Percentiles rank a stretch among this genome's conserved stretches.
Conservation (phyloP, 2,113 vertebrate genomes). For the Chrysochloris asiatica region DNA sequence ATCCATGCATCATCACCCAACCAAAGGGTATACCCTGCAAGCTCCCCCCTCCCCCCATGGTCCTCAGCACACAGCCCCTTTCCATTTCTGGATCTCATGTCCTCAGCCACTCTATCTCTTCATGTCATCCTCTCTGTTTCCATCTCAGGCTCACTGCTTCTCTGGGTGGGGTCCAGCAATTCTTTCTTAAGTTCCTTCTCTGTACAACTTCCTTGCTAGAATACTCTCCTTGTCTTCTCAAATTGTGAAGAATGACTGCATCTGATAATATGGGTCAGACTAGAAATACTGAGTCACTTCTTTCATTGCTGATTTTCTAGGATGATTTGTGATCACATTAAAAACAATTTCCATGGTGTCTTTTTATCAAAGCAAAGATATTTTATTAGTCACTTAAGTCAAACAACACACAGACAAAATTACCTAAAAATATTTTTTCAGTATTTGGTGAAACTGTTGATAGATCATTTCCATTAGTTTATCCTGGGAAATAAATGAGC, state of each 20-base stretch:
- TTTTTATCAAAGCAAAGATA: conserved; percentile 53
- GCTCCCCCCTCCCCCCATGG: too few relatives aligned
- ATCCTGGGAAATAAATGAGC: not conserved
- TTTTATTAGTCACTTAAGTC: not conserved
- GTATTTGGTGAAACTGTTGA: conserved; percentile 33
- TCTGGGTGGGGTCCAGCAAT: too few relatives aligned
- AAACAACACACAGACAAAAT: conserved; percentile 9
- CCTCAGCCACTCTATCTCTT: too few relatives aligned
- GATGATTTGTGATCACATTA: not conserved
- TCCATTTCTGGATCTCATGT: too few relatives aligned
- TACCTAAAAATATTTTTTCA: conserved; percentile 1
- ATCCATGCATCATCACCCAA: too few relatives aligned
- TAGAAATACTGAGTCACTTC: not conserved
- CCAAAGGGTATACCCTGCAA: too few relatives aligned
- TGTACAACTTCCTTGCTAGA: not conserved
- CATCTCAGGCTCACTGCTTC: too few relatives aligned
- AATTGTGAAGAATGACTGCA: not conserved
- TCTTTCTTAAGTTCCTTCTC: not conserved
- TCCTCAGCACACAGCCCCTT: too few relatives aligned
- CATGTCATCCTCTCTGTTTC: too few relatives aligned
- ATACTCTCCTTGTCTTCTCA: not conserved
- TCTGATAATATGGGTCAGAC: not conserved
- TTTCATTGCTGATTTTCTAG: conserved; percentile 1
- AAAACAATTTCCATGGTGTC: not conserved
- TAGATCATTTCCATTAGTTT: not conserved